Conservation (phyloP, 2,888 invertebrate genomes). For the Anoplius nigerrimus region DNA sequence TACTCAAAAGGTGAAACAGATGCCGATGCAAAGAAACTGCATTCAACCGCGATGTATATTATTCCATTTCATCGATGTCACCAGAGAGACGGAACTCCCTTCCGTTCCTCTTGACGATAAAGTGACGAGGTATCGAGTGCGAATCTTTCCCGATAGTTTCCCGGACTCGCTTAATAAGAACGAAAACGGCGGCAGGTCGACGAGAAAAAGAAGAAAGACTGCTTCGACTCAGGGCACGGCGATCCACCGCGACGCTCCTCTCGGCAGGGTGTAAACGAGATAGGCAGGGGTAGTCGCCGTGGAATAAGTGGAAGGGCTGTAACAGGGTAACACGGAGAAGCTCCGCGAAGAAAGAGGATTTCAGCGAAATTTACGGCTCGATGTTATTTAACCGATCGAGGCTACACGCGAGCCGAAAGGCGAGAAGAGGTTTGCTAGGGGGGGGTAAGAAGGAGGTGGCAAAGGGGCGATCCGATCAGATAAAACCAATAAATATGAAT, state of each 20-base stretch:
- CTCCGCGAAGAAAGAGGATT: constrained; percentile 22
- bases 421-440: background rate
- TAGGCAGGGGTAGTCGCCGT: constrained; percentile 7
- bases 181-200: no score
- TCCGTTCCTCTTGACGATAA: background rate
- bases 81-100: no score
- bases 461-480: constrained; percentile 22
- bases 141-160: constrained; percentile 23
- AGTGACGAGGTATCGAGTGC: constrained; percentile 19
- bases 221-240: constrained; percentile 12
- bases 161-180: constrained; percentile 33
- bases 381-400: constrained; percentile 42
- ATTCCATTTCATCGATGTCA: no score
- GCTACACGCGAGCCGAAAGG: constrained; percentile 21
- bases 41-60: no score
- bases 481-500: constrained; percentile 53
- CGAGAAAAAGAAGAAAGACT: constrained; percentile 19
- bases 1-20: no score
- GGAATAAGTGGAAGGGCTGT: background rate
- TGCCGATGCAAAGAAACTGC: no score
- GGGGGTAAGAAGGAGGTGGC: background rate
- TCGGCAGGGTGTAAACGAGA: constrained; percentile 33
- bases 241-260: constrained; percentile 22
- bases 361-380: constrained; percentile 43
- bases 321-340: background rate